These are phyloP conservation scores for Poeciliopsis turneri DNA, from an alignment of 2,797 vertebrate genomes.

Conservation along the genomic window DNA sequence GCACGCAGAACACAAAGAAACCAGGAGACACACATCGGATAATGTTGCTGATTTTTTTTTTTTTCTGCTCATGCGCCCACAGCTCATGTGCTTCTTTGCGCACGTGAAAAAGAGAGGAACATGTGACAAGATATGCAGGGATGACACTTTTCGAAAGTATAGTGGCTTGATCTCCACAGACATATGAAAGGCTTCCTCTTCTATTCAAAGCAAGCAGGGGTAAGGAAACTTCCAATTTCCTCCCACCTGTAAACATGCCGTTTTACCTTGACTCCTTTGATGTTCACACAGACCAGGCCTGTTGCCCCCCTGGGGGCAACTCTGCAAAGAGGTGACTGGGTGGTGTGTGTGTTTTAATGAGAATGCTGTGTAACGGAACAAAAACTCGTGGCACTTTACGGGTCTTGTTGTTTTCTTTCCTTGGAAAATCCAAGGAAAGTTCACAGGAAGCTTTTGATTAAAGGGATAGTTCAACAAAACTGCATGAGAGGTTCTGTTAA, in stretches of 20 bases:
- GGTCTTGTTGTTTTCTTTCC: slow-evolving; percentile 47
- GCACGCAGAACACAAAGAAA: slow-evolving; percentile 29
- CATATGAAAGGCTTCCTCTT: slow-evolving; percentile 44
- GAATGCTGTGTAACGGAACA: slow-evolving; percentile 67
- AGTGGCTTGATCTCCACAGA: background rate
- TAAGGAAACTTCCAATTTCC: slow-evolving; percentile 82
- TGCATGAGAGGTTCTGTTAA: too few relatives aligned
- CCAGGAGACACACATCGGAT: slow-evolving; percentile 16
- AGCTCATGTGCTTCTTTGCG: background rate
- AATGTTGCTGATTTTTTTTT: slow-evolving; percentile 1
- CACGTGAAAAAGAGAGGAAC: background rate
- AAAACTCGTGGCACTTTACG: slow-evolving; percentile 54
- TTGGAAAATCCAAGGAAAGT: slow-evolving; percentile 21
- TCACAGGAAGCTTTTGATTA: background rate
- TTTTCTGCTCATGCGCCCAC: too few relatives aligned
- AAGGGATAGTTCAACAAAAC: background rate
- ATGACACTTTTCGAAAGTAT: background rate
- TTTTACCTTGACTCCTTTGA: slow-evolving; percentile 78
- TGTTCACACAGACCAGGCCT: slow-evolving; percentile 78
- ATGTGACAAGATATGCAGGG: slow-evolving; percentile 5
- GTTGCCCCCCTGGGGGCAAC: slow-evolving; percentile 66
- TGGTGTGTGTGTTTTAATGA: slow-evolving; percentile 59
- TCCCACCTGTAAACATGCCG: slow-evolving; percentile 79
- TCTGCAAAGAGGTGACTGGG: slow-evolving; percentile 68
- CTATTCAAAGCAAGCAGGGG: slow-evolving; percentile 57